phyloP scores from a whole-genome alignment of 2,888 invertebrate genomes.

The Charanyca ferruginea region DNA sequence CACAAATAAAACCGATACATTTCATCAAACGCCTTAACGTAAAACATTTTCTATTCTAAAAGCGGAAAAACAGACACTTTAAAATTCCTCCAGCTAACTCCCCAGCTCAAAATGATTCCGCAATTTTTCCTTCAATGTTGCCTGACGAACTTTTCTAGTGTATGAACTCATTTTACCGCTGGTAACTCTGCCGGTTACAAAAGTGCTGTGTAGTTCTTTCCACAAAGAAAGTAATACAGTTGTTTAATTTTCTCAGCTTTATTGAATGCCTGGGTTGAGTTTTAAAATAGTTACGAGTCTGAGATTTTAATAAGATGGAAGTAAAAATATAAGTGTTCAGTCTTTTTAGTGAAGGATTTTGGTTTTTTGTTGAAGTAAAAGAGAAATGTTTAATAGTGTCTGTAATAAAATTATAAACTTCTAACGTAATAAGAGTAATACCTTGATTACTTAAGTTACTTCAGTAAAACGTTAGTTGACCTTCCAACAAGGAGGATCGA shows the following conservation, averaged over 20 bases:
- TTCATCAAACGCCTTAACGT: background rate
- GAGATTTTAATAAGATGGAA: slow-evolving; percentile 46
- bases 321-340: slow-evolving; percentile 32
- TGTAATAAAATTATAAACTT: background rate
- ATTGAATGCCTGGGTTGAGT: slow-evolving; percentile 35
- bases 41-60: background rate
- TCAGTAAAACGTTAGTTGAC: too few species aligned
- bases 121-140: slow-evolving; percentile 42
- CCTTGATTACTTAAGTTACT: background rate
- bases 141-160: slow-evolving; percentile 46
- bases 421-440: background rate
- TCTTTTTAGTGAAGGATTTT: slow-evolving; percentile 9
- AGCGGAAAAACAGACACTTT: slow-evolving; percentile 32
- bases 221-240: slow-evolving; percentile 57
- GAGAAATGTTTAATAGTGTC: background rate
- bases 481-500: too few species aligned
- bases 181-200: slow-evolving; percentile 33
- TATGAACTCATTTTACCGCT: slow-evolving; percentile 56
- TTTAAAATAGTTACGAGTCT: slow-evolving; percentile 41
- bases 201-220: slow-evolving; percentile 46
- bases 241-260: slow-evolving; percentile 48
- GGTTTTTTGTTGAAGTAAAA: slow-evolving; percentile 8
- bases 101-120: slow-evolving; percentile 22
- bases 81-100: slow-evolving; percentile 31
- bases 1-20: background rate